Evolutionary conservation across 2,113 vertebrate genomes (phyloP), one percentile per base, ranked within the genome.

Genomic region (Dissostichus mawsoni): DNA sequence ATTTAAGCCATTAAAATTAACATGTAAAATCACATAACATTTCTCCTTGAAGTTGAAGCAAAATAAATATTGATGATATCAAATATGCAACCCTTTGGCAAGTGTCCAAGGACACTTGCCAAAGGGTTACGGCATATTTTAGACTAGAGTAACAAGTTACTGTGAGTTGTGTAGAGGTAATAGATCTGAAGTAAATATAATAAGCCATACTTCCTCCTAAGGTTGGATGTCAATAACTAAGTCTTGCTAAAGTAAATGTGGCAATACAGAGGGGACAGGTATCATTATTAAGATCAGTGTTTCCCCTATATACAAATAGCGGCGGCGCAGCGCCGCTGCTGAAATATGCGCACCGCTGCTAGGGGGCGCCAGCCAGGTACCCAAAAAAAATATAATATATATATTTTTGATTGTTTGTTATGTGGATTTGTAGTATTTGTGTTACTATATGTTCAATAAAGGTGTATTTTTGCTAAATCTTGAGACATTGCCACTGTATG

Each of bases 21-120:
- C 36, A 41, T 41, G 6, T 8, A 41, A 20, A 64, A 80, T 57
- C 41, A 11, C 10, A 68, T 20, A 41, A n/a, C 1, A 2, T 56
- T 25, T 64, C 61, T n/a, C 44, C 44, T 66, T 44, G 14, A 72
- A 50, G 23, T n/a, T 72, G n/a, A 20, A 59, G 25, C n/a, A 45
- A 41, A 41, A 8, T 41, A 29, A 18, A 53, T 8, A 47, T 0
- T 5, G 16, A 52, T 59, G n/a, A 7, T 41, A 8, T 41, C 8
- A 41, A 41, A 41, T 11, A 58, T 51, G 58, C 14, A 65, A 72
- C 18, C 10, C 5, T 25, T 67, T 18, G 16, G 44, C 45, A 65
- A 41, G 12, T 59, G 11, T 16, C 25, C 50, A 7, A 25, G 53
- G n/a, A 56, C 36, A n/a, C n/a, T n/a, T n/a, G n/a, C n/a, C n/a